Percentiles rank a stretch among this genome's conserved stretches.
Conservation (phyloP, 1,140 invertebrate genomes). For the Papilio helenus region DNA sequence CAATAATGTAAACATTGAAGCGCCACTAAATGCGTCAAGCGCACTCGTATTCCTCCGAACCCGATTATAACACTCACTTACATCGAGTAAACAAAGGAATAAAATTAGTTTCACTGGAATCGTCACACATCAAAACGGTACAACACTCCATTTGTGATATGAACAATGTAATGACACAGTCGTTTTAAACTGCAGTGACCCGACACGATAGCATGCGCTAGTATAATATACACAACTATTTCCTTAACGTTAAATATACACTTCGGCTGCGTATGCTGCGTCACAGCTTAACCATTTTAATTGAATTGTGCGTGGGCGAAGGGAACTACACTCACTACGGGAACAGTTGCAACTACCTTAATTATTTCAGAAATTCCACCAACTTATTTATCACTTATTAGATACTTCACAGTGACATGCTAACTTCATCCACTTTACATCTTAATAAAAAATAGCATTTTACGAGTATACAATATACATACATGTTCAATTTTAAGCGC, state of each 20-base stretch:
- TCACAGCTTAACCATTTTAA: constrained; percentile 27
- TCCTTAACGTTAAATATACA: constrained; percentile 19
- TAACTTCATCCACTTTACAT: neutral
- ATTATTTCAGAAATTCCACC: neutral
- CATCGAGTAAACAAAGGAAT: constrained; percentile 31
- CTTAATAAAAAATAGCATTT: neutral
- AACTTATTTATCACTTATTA: neutral
- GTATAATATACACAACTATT: constrained; percentile 11
- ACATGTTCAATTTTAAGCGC: neutral
- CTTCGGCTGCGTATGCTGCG: constrained; percentile 18
- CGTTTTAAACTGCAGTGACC: constrained; percentile 18
- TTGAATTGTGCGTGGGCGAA: constrained; percentile 25
- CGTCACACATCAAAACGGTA: constrained; percentile 2
- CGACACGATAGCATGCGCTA: constrained; percentile 8
- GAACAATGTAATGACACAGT: constrained; percentile 16
- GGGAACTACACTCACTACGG: neutral
- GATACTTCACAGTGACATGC: neutral
- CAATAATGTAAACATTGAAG: constrained; percentile 71
- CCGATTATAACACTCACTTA: constrained; percentile 25
- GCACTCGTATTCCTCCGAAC: constrained; percentile 13
- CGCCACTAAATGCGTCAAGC: constrained; percentile 36
- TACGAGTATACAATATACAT: neutral
- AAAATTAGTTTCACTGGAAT: constrained; percentile 23
- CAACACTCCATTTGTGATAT: constrained; percentile 14
- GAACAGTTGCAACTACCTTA: constrained; percentile 16